Evolutionary conservation across 2,888 invertebrate species (phyloP).

Genomic region (Drosophila merina): DNA sequence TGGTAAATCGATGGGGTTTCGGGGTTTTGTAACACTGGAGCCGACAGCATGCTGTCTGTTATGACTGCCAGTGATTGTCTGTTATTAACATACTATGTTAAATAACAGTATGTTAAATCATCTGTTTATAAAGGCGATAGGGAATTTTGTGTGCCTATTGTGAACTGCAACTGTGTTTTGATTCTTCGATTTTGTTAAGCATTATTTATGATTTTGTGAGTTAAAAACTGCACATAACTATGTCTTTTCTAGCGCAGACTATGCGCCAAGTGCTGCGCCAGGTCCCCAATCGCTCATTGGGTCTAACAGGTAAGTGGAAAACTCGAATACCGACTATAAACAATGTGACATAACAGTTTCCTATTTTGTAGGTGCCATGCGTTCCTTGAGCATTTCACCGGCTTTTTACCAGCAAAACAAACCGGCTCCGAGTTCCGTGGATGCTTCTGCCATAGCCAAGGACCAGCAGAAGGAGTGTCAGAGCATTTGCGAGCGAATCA

Average conservation of each 20-base stretch:
- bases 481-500: conserved; percentile 74
- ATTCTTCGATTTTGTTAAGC: neutral
- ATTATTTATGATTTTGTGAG: conserved; percentile 28
- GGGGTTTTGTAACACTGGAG: neutral
- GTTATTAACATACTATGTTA: neutral
- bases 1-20: conserved; percentile 4
- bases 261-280: conserved; percentile 64
- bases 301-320: conserved; percentile 57
- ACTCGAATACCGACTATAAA: neutral
- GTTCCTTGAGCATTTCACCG: conserved; percentile 69
- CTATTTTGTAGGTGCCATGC: conserved; percentile 64
- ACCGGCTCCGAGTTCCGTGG: conserved; percentile 30
- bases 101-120: conserved; percentile 3
- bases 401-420: conserved; percentile 62
- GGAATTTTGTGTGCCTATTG: neutral
- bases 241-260: conserved; percentile 70
- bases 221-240: conserved; percentile 25
- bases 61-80: neutral
- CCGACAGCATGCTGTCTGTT: conserved; percentile 13
- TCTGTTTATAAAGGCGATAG: conserved; percentile 18
- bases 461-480: conserved; percentile 67
- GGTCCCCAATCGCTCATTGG: conserved; percentile 40
- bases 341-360: conserved; percentile 60
- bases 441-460: conserved; percentile 47
- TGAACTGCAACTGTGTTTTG: neutral